Conservation (phyloP, 2,888 invertebrate species). For the Drosophila cognata region DNA sequence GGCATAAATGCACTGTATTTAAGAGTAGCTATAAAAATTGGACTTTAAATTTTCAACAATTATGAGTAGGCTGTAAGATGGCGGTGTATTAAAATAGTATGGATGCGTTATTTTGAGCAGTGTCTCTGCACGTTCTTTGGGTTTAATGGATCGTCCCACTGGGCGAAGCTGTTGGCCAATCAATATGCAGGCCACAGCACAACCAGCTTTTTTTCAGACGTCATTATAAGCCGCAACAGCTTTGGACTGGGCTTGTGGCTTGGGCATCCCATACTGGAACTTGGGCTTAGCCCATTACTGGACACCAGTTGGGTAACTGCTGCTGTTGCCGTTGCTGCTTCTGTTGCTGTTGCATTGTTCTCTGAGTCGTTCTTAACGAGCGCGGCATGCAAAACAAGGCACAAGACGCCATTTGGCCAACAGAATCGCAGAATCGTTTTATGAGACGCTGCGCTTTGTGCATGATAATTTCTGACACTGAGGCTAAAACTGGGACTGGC, state of each 20-base stretch:
- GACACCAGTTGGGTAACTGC: slow-evolving; percentile 70
- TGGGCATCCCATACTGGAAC: slow-evolving; percentile 33
- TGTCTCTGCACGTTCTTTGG: slow-evolving; percentile 46
- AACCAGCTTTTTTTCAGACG: slow-evolving; percentile 46
- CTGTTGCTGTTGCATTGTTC: slow-evolving; percentile 63
- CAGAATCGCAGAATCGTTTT: slow-evolving; percentile 73
- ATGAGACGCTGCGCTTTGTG: slow-evolving; percentile 71
- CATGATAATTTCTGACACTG: slow-evolving; percentile 65
- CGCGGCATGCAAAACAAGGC: slow-evolving; percentile 77
- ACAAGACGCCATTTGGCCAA: slow-evolving; percentile 76
- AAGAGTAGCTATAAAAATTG: background rate
- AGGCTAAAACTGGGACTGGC: slow-evolving; percentile 18
- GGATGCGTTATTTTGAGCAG: slow-evolving; percentile 26
- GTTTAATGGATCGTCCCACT: slow-evolving; percentile 36
- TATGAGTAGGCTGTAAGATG: background rate
- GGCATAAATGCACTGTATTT: background rate
- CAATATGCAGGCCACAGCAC: slow-evolving; percentile 66
- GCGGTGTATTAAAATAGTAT: background rate
- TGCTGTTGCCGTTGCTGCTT: slow-evolving; percentile 21
- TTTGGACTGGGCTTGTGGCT: slow-evolving; percentile 48
- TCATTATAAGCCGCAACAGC: slow-evolving; percentile 63
- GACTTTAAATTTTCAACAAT: background rate
- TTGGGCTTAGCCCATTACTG: slow-evolving; percentile 77
- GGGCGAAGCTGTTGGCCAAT: slow-evolving; percentile 43
- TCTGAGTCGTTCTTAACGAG: slow-evolving; percentile 70